phyloP scores from a whole-genome alignment of 2,113 vertebrate genomes.

The Ardeotis arabs region DNA sequence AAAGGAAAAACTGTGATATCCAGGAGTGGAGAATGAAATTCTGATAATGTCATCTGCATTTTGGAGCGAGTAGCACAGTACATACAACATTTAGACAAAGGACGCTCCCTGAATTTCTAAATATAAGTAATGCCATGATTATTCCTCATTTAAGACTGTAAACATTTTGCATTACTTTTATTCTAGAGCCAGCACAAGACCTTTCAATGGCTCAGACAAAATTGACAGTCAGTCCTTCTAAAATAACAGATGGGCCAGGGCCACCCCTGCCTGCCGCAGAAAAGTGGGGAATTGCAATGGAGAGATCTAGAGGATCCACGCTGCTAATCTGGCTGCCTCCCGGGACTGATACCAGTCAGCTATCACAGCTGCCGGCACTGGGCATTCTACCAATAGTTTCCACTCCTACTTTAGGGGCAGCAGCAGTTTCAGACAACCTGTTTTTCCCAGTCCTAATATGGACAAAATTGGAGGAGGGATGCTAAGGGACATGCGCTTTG shows the following conservation, averaged over 20 bases:
- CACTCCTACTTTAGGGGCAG: constrained; percentile 33
- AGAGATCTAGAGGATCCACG: background rate
- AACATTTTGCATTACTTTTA: background rate
- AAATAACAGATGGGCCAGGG: constrained; percentile 29
- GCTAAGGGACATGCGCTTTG: background rate
- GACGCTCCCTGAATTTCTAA: background rate
- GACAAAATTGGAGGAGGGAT: background rate
- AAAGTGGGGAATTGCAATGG: background rate
- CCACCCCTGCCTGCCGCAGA: background rate
- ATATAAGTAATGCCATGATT: background rate
- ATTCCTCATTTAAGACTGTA: background rate
- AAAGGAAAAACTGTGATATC: background rate
- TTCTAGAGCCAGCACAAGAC: background rate
- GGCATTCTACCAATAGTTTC: constrained; percentile 63
- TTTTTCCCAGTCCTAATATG: constrained; percentile 34
- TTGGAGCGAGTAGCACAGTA: background rate
- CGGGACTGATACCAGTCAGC: constrained; percentile 26
- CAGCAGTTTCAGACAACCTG: constrained; percentile 38
- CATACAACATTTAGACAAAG: background rate
- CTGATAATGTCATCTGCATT: background rate
- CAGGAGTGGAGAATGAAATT: background rate
- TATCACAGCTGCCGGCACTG: constrained; percentile 53
- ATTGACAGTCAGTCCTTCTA: background rate
- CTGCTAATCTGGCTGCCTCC: constrained; percentile 46
- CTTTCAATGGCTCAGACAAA: background rate